Evolutionary conservation across 53 echinoderm and acorn worm species (phyloP).

Genomic region (Mesocentrotus franciscanus): DNA sequence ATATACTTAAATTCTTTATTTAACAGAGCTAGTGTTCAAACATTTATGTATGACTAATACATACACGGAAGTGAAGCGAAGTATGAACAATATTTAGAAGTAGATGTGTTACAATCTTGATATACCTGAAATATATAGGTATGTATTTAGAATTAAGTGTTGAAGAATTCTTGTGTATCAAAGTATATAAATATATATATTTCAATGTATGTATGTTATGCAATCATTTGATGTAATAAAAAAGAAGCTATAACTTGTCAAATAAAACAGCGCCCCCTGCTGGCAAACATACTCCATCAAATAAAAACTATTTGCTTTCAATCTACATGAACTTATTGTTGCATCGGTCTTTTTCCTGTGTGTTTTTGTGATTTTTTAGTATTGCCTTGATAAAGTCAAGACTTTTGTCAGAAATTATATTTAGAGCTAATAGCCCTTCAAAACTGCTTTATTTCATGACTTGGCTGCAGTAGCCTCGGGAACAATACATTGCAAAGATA

Average conservation of each 20-base stretch:
- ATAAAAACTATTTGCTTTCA: slow-evolving; percentile 64
- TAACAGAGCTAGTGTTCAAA: slow-evolving; percentile 1
- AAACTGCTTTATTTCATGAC: too few species aligned
- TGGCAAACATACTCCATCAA: slow-evolving; percentile 54
- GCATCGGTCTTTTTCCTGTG: background rate
- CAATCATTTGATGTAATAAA: slow-evolving; percentile 58
- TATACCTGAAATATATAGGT: slow-evolving; percentile 40
- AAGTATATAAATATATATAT: slow-evolving; percentile 42
- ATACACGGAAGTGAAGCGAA: background rate
- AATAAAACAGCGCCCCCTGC: slow-evolving; percentile 52
- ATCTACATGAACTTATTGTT: background rate
- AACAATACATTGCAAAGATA: too few species aligned
- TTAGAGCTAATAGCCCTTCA: too few species aligned
- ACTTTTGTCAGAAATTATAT: too few species aligned
- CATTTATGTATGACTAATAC: slow-evolving; percentile 1
- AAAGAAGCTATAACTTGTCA: slow-evolving; percentile 65
- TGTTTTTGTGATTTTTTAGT: background rate
- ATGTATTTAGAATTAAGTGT: slow-evolving; percentile 7
- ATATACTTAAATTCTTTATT: background rate
- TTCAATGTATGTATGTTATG: slow-evolving; percentile 57
- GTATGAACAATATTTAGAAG: slow-evolving; percentile 21
- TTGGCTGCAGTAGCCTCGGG: too few species aligned
- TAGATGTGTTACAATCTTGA: background rate
- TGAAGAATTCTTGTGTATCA: background rate
- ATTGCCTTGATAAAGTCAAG: too few species aligned